Base-by-base conservation (phyloP, 1,140 invertebrate species). In the Achroia grisella region DNA sequence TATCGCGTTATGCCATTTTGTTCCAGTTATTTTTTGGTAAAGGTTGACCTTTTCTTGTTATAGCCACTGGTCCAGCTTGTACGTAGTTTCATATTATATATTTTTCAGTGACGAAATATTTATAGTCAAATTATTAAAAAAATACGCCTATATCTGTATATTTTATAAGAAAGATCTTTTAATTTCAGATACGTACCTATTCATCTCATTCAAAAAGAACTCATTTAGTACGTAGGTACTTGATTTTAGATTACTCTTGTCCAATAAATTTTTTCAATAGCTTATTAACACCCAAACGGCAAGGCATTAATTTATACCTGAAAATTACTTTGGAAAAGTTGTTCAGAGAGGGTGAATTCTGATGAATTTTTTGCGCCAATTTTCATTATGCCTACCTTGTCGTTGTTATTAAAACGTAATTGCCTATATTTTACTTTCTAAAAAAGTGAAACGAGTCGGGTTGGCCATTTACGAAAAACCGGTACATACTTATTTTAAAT, bases 241-340 rank as follows among this genome's bases (percentile, higher is more conserved):
- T 23, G 17, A 23, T 3, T 23, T 23, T 3, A 2, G 17, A 23
- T 6, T 23, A 23, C 2, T 2, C 17, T 8, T 14, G 17, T 37
- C 17, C 5, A 27, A 31, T 30, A 9, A 10, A 41, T 48, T 48
- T 41, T 41, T 41, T 41, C 32, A 41, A 41, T 45, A 33, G 35
- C 37, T 51, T 28, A 23, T 23, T 45, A 40, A 41, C 37, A 17
- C n/a, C 14, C 14, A 15, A 37, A 14, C 33, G 33, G 33, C 17
- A 17, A 37, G 13, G 17, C 35, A 37, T 23, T 37, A 37, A 37
- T 37, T 37, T 37, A 37, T 37, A 17, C 14, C 13, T 6, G 35
- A 17, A 37, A 37, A 37, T 37, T 37, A 37, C 13, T 17, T 15
- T 14, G 15, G 17, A 37, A 37, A 37, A 37, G 35, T 37, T 37